A percentile compares a stretch with the other conserved stretches of the same genome.
phyloP scores from a whole-genome alignment of 1,140 invertebrate species.

The Drosophila repleta region DNA sequence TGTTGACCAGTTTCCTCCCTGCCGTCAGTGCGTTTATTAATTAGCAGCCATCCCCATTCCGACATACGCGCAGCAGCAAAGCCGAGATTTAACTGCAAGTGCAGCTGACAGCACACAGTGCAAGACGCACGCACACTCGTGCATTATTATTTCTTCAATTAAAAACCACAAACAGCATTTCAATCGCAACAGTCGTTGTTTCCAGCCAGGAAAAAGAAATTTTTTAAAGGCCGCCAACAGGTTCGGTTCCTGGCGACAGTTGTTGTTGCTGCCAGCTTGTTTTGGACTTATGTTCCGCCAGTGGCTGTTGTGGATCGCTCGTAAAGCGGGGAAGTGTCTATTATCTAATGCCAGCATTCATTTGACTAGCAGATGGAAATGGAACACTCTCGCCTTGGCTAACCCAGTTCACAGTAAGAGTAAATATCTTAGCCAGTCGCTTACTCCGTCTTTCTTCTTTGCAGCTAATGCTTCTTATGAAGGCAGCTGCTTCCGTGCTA shows the following conservation, averaged over 20 bases:
- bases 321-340: constrained; percentile 29
- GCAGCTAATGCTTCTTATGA: constrained; percentile 6
- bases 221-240: constrained; percentile 67
- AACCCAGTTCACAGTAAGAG: constrained; percentile 7
- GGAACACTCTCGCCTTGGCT: constrained; percentile 1
- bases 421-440: neutral
- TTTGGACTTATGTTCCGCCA: constrained; percentile 13
- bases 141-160: constrained; percentile 73
- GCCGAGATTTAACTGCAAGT: constrained; percentile 28
- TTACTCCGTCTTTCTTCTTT: constrained; percentile 19
- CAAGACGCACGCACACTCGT: constrained; percentile 19
- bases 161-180: constrained; percentile 75
- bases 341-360: constrained; percentile 5
- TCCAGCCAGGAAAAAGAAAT: constrained; percentile 66
- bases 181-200: constrained; percentile 38
- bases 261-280: constrained; percentile 22
- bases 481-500: constrained; percentile 68
- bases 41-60: constrained; percentile 62
- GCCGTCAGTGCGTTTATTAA: constrained; percentile 69
- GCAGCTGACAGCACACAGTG: constrained; percentile 15
- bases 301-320: constrained; percentile 23
- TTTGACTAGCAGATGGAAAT: constrained; percentile 1
- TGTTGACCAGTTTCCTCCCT: constrained; percentile 34
- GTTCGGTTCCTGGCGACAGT: constrained; percentile 52
- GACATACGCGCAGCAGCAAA: constrained; percentile 27